These are phyloP conservation scores for Candidula unifasciata DNA, from an alignment of 2,888 invertebrate species.

Conservation along the genomic window DNA sequence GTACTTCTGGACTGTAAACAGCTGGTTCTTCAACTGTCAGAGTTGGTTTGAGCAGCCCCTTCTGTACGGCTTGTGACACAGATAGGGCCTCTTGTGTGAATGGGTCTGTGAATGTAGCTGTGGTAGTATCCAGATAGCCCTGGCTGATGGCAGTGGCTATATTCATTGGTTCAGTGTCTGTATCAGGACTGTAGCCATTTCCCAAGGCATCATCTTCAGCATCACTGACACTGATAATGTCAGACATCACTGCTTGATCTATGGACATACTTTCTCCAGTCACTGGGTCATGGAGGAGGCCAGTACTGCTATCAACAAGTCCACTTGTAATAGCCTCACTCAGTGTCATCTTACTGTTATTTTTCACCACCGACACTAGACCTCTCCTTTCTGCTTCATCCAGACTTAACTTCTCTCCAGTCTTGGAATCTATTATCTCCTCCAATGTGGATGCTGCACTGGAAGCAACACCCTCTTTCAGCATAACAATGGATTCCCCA, in stretches of 20 bases:
- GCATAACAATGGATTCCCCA: slow-evolving; percentile 66
- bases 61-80: slow-evolving; percentile 79
- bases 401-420: slow-evolving; percentile 57
- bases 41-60: slow-evolving; percentile 78
- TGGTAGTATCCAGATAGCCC: slow-evolving; percentile 61
- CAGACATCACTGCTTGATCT: slow-evolving; percentile 61
- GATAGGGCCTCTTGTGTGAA: slow-evolving; percentile 59
- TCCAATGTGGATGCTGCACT: slow-evolving; percentile 52
- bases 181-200: slow-evolving; percentile 38
- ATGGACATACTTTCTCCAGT: slow-evolving; percentile 69
- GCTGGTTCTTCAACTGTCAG: slow-evolving; percentile 51
- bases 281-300: slow-evolving; percentile 59
- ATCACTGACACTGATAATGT: slow-evolving; percentile 31
- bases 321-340: slow-evolving; percentile 83
- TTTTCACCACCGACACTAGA: slow-evolving; percentile 81
- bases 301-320: slow-evolving; percentile 79
- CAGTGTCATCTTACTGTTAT: slow-evolving; percentile 89
- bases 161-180: slow-evolving; percentile 54
- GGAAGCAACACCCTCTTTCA: slow-evolving; percentile 64
- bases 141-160: slow-evolving; percentile 64
- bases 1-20: not conserved
- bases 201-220: slow-evolving; percentile 82
- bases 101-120: slow-evolving; percentile 63
- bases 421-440: slow-evolving; percentile 56
- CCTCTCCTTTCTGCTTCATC: slow-evolving; percentile 58